phyloP scores from a whole-genome alignment of 1,140 invertebrate genomes.

The Coenobita brevimanus region DNA sequence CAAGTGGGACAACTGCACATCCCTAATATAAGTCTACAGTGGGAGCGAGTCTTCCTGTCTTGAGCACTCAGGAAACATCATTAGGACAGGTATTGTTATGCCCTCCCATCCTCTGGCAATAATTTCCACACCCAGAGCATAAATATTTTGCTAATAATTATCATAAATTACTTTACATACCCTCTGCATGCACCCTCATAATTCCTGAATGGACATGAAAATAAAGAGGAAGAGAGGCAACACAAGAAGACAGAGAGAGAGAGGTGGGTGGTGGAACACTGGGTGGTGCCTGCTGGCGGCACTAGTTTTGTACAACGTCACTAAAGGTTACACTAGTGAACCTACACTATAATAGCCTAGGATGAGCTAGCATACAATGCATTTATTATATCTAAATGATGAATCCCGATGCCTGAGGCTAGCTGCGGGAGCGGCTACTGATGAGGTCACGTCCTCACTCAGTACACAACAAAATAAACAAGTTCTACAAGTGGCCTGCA shows the following conservation, averaged over 20 bases:
- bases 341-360: conserved; percentile 44
- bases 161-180: not conserved
- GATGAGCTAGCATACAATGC: conserved; percentile 58
- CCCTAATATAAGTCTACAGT: conserved; percentile 50
- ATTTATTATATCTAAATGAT: conserved; percentile 52
- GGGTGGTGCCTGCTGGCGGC: conserved; percentile 35
- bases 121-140: conserved; percentile 53
- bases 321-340: conserved; percentile 56
- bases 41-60: conserved; percentile 46
- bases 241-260: conserved; percentile 30
- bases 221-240: conserved; percentile 7
- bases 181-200: conserved; percentile 50
- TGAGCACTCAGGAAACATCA: conserved; percentile 62
- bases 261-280: conserved; percentile 53
- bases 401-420: conserved; percentile 46
- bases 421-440: conserved; percentile 51
- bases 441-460: conserved; percentile 44
- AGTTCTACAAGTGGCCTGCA: conserved; percentile 62
- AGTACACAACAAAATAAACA: conserved; percentile 50
- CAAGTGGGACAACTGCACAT: conserved; percentile 56
- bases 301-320: conserved; percentile 45
- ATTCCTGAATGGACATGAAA: conserved; percentile 13
- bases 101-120: conserved; percentile 19
- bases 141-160: conserved; percentile 12
- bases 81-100: conserved; percentile 44